Evolutionary conservation across 2,888 invertebrate genomes (phyloP).

Genomic region (Chaitophorus viminalis): DNA sequence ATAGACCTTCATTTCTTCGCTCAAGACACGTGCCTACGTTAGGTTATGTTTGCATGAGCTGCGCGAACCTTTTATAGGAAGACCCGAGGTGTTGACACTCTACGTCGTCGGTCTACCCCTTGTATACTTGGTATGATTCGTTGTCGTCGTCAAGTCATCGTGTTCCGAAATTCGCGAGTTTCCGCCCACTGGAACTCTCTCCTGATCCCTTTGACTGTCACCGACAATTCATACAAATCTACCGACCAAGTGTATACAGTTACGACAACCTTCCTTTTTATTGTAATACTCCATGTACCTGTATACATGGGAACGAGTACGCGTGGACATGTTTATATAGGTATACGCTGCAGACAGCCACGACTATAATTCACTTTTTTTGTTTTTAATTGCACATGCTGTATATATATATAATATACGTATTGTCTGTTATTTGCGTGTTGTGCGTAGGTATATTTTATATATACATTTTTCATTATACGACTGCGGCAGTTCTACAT

Average conservation of each 20-base stretch:
- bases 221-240: not conserved
- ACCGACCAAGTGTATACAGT: not conserved
- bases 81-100: too few relatives aligned
- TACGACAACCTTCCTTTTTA: not conserved
- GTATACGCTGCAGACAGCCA: not conserved
- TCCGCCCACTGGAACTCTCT: not conserved
- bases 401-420: too few relatives aligned
- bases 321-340: not conserved
- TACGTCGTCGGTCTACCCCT: too few relatives aligned
- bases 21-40: too few relatives aligned
- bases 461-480: slow-evolving; percentile 12
- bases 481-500: not conserved
- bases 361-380: not conserved
- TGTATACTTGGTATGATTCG: too few relatives aligned
- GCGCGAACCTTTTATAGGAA: too few relatives aligned
- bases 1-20: too few relatives aligned
- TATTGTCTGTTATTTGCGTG: not conserved
- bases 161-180: not conserved
- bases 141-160: too few relatives aligned
- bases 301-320: not conserved
- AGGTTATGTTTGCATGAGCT: too few relatives aligned
- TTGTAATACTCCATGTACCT: not conserved
- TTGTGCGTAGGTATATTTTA: not conserved
- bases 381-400: not conserved
- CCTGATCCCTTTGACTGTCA: not conserved